Base-by-base conservation (phyloP, 1,140 invertebrate species). In the Scaptodrosophila lebanonensis region DNA sequence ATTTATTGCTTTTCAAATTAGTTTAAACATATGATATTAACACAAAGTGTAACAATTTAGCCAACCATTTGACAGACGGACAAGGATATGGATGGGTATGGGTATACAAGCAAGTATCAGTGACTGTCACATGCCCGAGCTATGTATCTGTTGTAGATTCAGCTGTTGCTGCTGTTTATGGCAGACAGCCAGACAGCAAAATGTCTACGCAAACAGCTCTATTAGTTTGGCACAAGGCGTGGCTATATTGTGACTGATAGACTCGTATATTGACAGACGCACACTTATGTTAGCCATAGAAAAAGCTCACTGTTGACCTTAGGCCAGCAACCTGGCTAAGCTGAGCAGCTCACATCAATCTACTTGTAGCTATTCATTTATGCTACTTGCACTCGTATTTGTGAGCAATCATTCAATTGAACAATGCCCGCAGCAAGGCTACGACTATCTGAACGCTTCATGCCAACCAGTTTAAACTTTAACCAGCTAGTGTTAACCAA, bases 21-120 rank as follows among this genome's bases (percentile, higher is more conserved):
- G 67, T 35, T 40, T 45, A 60, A 67, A 53, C 63, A 47, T 33
- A 49, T 52, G 42, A 40, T 45, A 35, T 43, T 50, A 59, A 36
- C 16, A 33, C 45, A 73, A 69, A 42, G 44, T 57, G 52, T 29
- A 22, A 13, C 30, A n/a, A 43, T 18, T 44, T 32, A 1, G 29
- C 8, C 9, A 63, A 35, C 8, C 9, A 63, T 33, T 15, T 22
- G 39, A 25, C 32, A 58, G 42, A 40, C 63, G 27, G 59, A 72
- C 73, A 79, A 79, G 72, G 72, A 77, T 77, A 59, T 65, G 53
- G 8, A 3, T n/a, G 72, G 72, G 79, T 77, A 59, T 65, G 53
- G 22, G 43, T 60, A 61, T 51, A 64, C 69, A 66, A 38, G 9
- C 52, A 47, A 60, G 49, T 53, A 44, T 38, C 43, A 47, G 72